A percentile compares a stretch with the other conserved stretches of the same genome.
Evolutionary conservation across 2,797 vertebrate species (phyloP).

Genomic region (Glyptemys insculpta): DNA sequence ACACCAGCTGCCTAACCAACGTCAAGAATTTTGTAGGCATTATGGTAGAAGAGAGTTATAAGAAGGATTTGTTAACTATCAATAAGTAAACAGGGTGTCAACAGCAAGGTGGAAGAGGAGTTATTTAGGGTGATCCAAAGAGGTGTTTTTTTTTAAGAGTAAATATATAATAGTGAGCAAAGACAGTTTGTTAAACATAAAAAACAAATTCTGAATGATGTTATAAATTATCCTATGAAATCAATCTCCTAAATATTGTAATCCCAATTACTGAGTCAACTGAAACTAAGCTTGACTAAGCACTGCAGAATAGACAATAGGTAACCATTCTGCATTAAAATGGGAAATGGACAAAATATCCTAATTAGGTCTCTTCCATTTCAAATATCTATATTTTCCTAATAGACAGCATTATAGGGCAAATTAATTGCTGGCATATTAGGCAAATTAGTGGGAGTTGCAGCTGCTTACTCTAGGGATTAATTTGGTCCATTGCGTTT

Average conservation of each 20-base stretch:
- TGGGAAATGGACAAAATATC: not conserved
- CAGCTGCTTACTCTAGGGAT: not conserved
- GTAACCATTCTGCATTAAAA: not conserved
- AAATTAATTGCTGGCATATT: not conserved
- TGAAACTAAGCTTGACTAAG: not conserved
- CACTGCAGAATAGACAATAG: rapidly evolving
- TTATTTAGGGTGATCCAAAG: not conserved
- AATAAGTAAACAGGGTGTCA: not conserved
- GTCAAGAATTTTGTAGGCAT: not conserved
- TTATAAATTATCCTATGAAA: not conserved
- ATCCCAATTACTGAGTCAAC: not conserved
- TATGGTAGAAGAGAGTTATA: not conserved
- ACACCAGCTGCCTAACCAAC: not conserved
- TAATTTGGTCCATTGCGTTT: conserved; percentile 8
- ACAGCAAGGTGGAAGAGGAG: not conserved
- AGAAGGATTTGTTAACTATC: not conserved
- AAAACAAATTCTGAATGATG: not conserved
- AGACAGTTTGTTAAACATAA: not conserved
- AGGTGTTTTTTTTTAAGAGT: not conserved
- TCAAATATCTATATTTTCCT: not conserved
- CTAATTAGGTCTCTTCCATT: not conserved
- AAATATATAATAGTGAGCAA: not conserved
- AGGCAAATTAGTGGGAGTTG: not conserved
- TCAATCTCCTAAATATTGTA: not conserved
- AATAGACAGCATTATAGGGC: not conserved